Evolutionary conservation across 1,140 invertebrate species (phyloP), one percentile per base, ranked within the genome.

Genomic region (Zaprionus kolodkinae): DNA sequence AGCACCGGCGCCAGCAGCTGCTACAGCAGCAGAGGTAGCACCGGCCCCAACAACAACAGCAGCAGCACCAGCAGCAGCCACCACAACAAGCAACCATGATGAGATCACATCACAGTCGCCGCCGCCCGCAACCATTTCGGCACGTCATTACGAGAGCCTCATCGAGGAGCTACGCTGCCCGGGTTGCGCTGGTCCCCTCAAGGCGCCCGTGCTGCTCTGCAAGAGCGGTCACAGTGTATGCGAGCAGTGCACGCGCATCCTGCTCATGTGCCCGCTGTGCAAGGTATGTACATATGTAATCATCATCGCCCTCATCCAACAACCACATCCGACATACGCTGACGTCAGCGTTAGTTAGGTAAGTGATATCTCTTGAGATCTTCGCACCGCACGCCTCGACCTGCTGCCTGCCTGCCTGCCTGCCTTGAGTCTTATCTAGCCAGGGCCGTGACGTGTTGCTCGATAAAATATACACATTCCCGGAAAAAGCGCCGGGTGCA

Each of bases 111-210:
- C 35, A 6, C 36, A 13, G 61, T 35, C 54, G 5, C 30, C 54
- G 5, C 30, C 25, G 6, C 45, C 15, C 45, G 54, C 61, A 33
- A 61, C 73, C 11, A 59, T 92, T 0, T 88, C 91, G 0, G 52
- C 64, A 0, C 82, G 85, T 3, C 91, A 92, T 54, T 92, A 92
- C 57, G 90, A 92, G 72, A 78, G 87, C 6, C 69, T 92, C 17
- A 89, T 92, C 33, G 91, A 92, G 61, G 89, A 92, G 69, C 74
- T 92, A 13, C 77, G 90, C 12, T 92, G 92, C 76, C 92, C 92
- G 1, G 91, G 92, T n/a, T 92, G 92, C 55, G 90, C 91, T 11
- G 65, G 78, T 10, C 81, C 91, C 36, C 91, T 92, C 87, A 91
- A 92, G 60, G 73, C 91, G 30, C 92, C 91, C 0, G 80, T 92